These are phyloP conservation scores for Calliopum simillimum DNA, from an alignment of 2,888 invertebrate genomes.

Conservation along the genomic window DNA sequence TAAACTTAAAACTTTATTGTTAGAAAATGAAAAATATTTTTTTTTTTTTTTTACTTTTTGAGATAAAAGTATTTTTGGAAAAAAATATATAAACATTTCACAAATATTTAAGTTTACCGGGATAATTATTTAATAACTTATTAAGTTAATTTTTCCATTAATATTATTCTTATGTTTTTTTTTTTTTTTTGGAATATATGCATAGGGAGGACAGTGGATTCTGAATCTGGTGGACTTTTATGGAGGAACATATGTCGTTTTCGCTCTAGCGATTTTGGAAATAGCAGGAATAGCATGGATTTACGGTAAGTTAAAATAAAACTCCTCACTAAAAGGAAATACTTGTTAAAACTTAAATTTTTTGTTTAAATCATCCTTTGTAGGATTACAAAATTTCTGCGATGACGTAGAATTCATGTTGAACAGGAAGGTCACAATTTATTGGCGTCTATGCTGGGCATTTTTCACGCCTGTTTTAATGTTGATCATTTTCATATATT, in stretches of 20 bases:
- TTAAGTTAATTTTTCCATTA: neutral
- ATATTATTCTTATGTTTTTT: constrained; percentile 38
- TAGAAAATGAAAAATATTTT: no score
- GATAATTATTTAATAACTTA: no score
- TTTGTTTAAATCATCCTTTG: constrained; percentile 76
- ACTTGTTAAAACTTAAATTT: constrained; percentile 75
- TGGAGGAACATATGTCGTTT: constrained; percentile 75
- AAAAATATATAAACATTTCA: no score
- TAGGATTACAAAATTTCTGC: constrained; percentile 66
- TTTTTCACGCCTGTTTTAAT: constrained; percentile 77
- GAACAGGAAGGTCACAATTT: constrained; percentile 73
- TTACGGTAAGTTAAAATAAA: constrained; percentile 73
- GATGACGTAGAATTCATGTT: constrained; percentile 84
- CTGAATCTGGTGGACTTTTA: constrained; percentile 72
- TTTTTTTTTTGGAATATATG: constrained; percentile 29
- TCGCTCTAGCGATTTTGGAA: constrained; percentile 72
- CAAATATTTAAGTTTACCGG: no score
- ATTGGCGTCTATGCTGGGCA: constrained; percentile 84
- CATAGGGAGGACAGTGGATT: constrained; percentile 71
- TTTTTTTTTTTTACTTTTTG: no score
- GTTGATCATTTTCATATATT: constrained; percentile 77
- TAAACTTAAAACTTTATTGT: no score
- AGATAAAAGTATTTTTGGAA: no score
- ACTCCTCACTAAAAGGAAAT: constrained; percentile 74
- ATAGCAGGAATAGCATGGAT: constrained; percentile 72